These are phyloP conservation scores for Trichopria drosophilae DNA, from an alignment of 2,888 invertebrate species.

Conservation along the genomic window DNA sequence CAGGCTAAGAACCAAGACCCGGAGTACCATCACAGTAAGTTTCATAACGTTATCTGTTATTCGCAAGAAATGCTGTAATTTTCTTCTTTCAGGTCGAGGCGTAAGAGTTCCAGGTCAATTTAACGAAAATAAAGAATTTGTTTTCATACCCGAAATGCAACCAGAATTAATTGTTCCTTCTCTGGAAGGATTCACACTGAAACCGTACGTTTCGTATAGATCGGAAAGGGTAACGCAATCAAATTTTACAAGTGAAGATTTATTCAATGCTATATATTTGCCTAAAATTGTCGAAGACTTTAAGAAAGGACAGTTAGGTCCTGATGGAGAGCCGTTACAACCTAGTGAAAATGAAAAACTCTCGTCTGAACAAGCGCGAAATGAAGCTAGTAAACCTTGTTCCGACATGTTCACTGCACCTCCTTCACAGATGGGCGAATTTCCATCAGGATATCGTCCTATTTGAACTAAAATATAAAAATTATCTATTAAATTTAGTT, in stretches of 20 bases:
- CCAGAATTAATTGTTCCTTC: slow-evolving; percentile 93
- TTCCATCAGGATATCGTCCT: too few species aligned
- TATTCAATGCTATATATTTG: slow-evolving; percentile 81
- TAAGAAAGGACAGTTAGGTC: slow-evolving; percentile 70
- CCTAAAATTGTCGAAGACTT: slow-evolving; percentile 78
- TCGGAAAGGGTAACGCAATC: slow-evolving; percentile 74
- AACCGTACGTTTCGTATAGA: slow-evolving; percentile 93
- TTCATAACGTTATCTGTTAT: slow-evolving; percentile 10
- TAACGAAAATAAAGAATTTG: slow-evolving; percentile 61
- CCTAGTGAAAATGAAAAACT: slow-evolving; percentile 75
- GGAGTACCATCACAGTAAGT: slow-evolving; percentile 69
- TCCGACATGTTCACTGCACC: slow-evolving; percentile 70
- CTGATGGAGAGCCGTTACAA: slow-evolving; percentile 69
- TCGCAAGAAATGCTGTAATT: slow-evolving; percentile 22
- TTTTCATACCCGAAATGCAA: slow-evolving; percentile 80
- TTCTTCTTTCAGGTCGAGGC: slow-evolving; percentile 64
- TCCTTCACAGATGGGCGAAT: too few species aligned
- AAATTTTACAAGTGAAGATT: slow-evolving; percentile 80
- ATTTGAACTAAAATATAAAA: too few species aligned
- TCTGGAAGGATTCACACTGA: slow-evolving; percentile 78
- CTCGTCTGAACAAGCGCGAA: slow-evolving; percentile 72
- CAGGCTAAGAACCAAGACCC: slow-evolving; percentile 63
- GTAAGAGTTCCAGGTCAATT: slow-evolving; percentile 67
- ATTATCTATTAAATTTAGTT: too few species aligned
- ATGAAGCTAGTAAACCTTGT: slow-evolving; percentile 73